phyloP scores from a whole-genome alignment of 2,888 invertebrate species.

The Anorthoa munda region DNA sequence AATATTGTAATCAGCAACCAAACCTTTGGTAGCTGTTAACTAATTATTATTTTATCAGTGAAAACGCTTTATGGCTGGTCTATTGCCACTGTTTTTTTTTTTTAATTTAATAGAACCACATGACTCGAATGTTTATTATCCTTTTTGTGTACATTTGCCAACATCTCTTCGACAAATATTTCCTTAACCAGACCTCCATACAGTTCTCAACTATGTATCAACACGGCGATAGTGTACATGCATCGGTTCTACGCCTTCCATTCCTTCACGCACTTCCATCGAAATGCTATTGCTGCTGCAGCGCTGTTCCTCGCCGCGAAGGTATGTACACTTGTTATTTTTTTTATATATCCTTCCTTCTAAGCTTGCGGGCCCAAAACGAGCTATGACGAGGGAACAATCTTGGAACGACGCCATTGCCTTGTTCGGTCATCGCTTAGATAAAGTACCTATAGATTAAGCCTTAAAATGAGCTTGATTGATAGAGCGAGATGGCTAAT shows the following conservation, averaged over 20 bases:
- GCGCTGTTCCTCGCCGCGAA: constrained; percentile 99
- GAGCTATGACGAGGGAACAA: too few species aligned
- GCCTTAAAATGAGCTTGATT: too few species aligned
- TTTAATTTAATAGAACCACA: background rate
- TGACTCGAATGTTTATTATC: constrained; percentile 20
- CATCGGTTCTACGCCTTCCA: constrained; percentile 99
- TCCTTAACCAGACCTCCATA: constrained; percentile 78
- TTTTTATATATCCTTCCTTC: too few species aligned
- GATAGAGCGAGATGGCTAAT: too few species aligned
- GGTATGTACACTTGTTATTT: constrained; percentile 76
- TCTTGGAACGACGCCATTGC: too few species aligned
- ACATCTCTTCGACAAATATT: constrained; percentile 36
- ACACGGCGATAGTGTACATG: constrained; percentile 99
- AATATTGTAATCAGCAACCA: too few species aligned
- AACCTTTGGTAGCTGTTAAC: too few species aligned
- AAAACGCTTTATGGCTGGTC: too few species aligned
- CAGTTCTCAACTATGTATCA: constrained; percentile 98
- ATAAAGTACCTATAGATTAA: too few species aligned
- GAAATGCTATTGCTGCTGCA: constrained; percentile 98
- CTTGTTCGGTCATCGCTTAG: too few species aligned
- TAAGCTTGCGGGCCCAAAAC: too few species aligned
- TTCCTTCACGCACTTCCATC: constrained; percentile 98
- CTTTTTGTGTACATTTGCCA: constrained; percentile 20
- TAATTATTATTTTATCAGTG: too few species aligned
- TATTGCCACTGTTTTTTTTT: background rate